Evolutionary conservation across 1,140 invertebrate species (phyloP), one percentile per base, ranked within the genome.

Genomic region (Batillaria attramentaria): DNA sequence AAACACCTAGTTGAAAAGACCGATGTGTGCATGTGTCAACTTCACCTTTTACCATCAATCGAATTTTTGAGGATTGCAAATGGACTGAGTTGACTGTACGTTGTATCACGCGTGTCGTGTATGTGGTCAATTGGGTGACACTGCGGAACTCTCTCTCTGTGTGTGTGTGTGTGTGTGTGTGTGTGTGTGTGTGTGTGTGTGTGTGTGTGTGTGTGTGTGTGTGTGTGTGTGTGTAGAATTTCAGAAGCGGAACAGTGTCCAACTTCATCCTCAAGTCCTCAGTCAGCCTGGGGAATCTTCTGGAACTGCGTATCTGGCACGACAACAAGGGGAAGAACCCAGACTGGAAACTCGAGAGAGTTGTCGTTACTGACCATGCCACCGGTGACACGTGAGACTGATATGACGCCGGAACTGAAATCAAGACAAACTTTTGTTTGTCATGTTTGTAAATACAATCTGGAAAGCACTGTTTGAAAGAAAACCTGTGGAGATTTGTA

Each of bases 241-340:
- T 86, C 57, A 35, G 42, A 31, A 68, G 80, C 3, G 84, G 84
- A 28, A 84, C 81, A 20, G 80, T 81, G 0, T 81, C 75, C 28
- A 81, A 84, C 66, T 87, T 85, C 60, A 79, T 92, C 5, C 88
- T 93, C 89, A 85, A 88, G 24, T 88, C 87, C 0, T 86, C 85
- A 28, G 86, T 89, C 68, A 84, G 90, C 37, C 85, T 93, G 0
- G 93, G 93, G 4, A 73, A 87, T 8, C 81, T 93, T 37, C 88
- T 88, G 33, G 91, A 89, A 79, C 78, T 93, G 8, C 83, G 91
- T 20, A 87, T 93, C 16, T 93, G 93, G 92, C 92, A 93, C 79
- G 92, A 93, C 82, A 91, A 92, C 79, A 84, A 85, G 35, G 91
- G 91, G 0, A 81, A 87, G n/a, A 78, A 84, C 33, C 88, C 89